Evolutionary conservation across 35 echinoderm and acorn worm species (phyloP).

Genomic region (Antedon bifida): DNA sequence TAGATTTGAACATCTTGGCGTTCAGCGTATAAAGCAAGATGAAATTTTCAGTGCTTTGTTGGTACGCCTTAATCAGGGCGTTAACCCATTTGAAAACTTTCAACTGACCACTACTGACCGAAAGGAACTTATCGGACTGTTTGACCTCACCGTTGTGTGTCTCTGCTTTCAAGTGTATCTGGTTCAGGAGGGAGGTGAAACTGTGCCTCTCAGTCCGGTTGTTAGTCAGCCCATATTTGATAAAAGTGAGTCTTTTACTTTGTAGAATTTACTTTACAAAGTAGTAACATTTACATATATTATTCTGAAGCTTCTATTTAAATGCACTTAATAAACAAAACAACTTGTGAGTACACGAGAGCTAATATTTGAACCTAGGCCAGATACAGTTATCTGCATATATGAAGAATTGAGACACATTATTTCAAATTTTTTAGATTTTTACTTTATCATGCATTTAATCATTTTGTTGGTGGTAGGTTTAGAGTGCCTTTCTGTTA

Average conservation of each 20-base stretch:
- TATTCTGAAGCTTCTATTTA: too few species aligned
- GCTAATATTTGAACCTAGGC: too few species aligned
- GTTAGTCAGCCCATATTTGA: conserved; percentile 51
- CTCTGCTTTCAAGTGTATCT: conserved; percentile 76
- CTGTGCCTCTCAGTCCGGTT: conserved; percentile 27
- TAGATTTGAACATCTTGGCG: conserved; percentile 83
- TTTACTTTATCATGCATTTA: too few species aligned
- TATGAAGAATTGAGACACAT: too few species aligned
- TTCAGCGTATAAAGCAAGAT: conserved; percentile 69
- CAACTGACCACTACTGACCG: conserved; percentile 3
- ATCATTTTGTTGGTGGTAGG: too few species aligned
- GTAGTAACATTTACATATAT: too few species aligned
- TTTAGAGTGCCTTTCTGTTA: too few species aligned
- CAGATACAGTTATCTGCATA: too few species aligned
- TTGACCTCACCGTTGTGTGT: conserved; percentile 60
- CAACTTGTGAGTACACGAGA: too few species aligned
- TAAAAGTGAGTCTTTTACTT: conserved; percentile 97
- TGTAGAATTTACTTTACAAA: too few species aligned
- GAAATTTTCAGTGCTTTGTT: conserved; percentile 40
- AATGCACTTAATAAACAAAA: too few species aligned
- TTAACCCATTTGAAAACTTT: conserved; percentile 44
- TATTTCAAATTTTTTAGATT: too few species aligned
- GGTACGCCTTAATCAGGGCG: conserved; percentile 14
- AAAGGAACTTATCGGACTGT: conserved; percentile 4
- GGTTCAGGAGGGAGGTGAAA: conserved; percentile 7